phyloP scores from a whole-genome alignment of 2,888 invertebrate species.

The Glyphotaelius pellucidus region DNA sequence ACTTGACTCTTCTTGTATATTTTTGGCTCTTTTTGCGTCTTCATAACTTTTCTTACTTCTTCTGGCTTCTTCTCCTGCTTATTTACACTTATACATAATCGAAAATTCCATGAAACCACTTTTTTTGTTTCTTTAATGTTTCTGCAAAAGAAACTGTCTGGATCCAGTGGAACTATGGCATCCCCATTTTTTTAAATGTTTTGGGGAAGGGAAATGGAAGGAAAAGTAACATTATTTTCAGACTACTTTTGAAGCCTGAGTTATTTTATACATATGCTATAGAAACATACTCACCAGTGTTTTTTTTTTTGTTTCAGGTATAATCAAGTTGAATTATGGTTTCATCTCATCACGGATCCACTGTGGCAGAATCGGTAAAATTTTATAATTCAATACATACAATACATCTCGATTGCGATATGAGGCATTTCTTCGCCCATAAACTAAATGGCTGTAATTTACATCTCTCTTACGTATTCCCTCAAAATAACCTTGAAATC shows the following conservation, averaged over 20 bases:
- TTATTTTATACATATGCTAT: not conserved
- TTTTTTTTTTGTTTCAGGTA: not conserved
- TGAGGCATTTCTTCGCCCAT: not conserved
- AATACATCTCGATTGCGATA: too few relatives aligned
- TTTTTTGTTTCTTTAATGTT: too few relatives aligned
- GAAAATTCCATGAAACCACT: too few relatives aligned
- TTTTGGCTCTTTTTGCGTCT: too few relatives aligned
- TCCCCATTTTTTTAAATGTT: too few relatives aligned
- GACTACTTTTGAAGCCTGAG: not conserved
- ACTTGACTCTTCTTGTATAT: too few relatives aligned
- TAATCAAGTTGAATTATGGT: not conserved
- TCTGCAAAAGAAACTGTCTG: not conserved
- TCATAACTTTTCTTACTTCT: too few relatives aligned
- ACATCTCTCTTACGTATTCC: too few relatives aligned
- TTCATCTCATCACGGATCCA: not conserved
- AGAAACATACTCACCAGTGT: not conserved
- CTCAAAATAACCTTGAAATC: too few relatives aligned
- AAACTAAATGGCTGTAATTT: not conserved
- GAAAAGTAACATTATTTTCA: not conserved
- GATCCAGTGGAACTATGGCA: not conserved
- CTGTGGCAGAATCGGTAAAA: not conserved
- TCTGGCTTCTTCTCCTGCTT: too few relatives aligned
- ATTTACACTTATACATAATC: too few relatives aligned
- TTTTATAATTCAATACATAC: not conserved
- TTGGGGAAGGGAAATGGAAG: too few relatives aligned